phyloP scores from a whole-genome alignment of 1,140 invertebrate genomes.

The Drosophila sp. region DNA sequence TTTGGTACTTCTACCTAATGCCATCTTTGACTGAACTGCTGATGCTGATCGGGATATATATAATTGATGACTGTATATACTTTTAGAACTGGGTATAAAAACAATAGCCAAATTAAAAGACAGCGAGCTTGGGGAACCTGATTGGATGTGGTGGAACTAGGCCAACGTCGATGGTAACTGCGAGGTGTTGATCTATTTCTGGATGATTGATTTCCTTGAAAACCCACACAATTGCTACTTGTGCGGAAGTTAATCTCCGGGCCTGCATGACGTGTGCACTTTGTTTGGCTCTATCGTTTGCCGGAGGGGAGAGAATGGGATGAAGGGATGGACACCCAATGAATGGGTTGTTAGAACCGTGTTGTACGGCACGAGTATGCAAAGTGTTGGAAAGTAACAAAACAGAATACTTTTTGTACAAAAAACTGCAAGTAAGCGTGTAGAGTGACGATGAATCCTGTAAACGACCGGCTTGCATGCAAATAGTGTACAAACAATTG shows the following conservation, averaged over 20 bases:
- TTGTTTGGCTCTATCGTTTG: constrained; percentile 25
- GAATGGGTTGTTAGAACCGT: constrained; percentile 15
- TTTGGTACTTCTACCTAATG: too few species aligned
- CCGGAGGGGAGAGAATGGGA: neutral
- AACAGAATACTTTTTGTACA: too few species aligned
- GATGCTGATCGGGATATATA: too few species aligned
- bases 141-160: neutral
- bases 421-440: constrained; percentile 71
- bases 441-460: constrained; percentile 7
- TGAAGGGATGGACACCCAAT: neutral
- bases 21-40: too few species aligned
- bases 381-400: neutral
- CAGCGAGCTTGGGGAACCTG: constrained; percentile 21
- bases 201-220: constrained; percentile 76
- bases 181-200: constrained; percentile 74
- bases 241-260: constrained; percentile 37
- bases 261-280: constrained; percentile 67
- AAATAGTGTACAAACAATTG: constrained; percentile 55
- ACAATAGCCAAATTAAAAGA: constrained; percentile 58
- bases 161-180: constrained; percentile 14
- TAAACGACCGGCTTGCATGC: constrained; percentile 73
- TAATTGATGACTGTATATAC: too few species aligned
- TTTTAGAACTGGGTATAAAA: constrained; percentile 26
- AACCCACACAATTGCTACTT: constrained; percentile 52
- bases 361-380: constrained; percentile 5